Evolutionary conservation across 2,888 invertebrate genomes (phyloP).

Genomic region (Amitus sp.): DNA sequence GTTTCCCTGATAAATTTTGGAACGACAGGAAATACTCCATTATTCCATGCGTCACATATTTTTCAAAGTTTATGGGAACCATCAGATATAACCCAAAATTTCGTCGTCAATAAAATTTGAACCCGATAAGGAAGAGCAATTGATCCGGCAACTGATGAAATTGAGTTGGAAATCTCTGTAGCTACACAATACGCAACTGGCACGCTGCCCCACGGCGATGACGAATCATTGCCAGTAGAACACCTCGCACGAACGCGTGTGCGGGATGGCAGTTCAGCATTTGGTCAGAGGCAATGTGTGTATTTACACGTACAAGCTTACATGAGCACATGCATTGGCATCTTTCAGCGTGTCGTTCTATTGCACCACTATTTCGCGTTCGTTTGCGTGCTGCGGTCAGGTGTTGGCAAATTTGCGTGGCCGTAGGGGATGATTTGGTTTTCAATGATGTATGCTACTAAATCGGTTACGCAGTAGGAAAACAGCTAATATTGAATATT

Average conservation of each 20-base stretch:
- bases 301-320: slow-evolving; percentile 39
- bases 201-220: slow-evolving; percentile 65
- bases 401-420: slow-evolving; percentile 65
- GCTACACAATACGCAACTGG: slow-evolving; percentile 46
- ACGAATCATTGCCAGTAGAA: slow-evolving; percentile 65
- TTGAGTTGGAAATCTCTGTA: slow-evolving; percentile 31
- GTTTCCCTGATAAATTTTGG: too few species aligned
- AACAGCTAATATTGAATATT: slow-evolving; percentile 51
- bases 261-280: slow-evolving; percentile 36
- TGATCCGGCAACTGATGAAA: slow-evolving; percentile 24
- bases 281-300: slow-evolving; percentile 39
- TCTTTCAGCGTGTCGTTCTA: slow-evolving; percentile 45
- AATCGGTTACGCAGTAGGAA: slow-evolving; percentile 52
- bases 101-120: slow-evolving; percentile 24
- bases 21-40: too few species aligned
- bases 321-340: slow-evolving; percentile 45
- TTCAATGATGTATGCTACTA: slow-evolving; percentile 65
- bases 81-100: slow-evolving; percentile 10
- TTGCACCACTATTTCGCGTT: slow-evolving; percentile 63
- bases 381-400: slow-evolving; percentile 64
- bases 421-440: slow-evolving; percentile 65
- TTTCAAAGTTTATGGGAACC: too few species aligned
- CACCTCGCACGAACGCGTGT: slow-evolving; percentile 51
- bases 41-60: too few species aligned
- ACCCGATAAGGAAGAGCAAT: slow-evolving; percentile 23